Percentiles rank a stretch among this genome's conserved stretches.
phyloP scores from a whole-genome alignment of 1,140 invertebrate genomes.

The Plodia interpunctella region DNA sequence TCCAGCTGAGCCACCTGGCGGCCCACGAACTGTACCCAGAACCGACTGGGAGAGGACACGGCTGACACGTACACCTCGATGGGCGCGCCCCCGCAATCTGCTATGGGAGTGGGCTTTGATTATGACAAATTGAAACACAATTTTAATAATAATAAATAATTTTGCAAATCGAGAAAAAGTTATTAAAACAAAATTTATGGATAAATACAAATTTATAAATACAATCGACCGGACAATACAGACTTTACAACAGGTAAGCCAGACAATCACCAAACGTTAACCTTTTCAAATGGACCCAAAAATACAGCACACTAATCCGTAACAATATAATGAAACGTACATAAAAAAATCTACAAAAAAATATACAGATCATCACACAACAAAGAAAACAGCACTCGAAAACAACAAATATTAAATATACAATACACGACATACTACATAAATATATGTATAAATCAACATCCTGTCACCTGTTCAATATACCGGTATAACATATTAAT shows the following conservation, averaged over 20 bases:
- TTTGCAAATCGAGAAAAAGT: no score
- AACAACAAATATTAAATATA: constrained; percentile 16
- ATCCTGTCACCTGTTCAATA: background rate
- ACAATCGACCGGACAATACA: no score
- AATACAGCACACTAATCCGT: background rate
- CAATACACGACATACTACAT: background rate
- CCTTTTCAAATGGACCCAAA: background rate
- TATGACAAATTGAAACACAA: no score
- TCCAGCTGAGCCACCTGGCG: constrained; percentile 84
- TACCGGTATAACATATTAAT: background rate
- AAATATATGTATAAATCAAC: background rate
- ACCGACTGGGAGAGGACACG: constrained; percentile 85
- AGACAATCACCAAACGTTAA: no score
- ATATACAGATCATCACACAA: background rate
- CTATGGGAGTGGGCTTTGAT: background rate
- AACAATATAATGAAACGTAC: background rate
- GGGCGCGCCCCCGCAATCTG: constrained; percentile 74
- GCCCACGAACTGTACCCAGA: constrained; percentile 90
- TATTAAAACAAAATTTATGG: no score
- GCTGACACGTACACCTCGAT: constrained; percentile 91
- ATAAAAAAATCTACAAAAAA: background rate
- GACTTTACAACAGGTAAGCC: no score
- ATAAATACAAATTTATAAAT: no score
- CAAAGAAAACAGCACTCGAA: constrained; percentile 10
- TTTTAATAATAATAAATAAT: no score